Base-by-base conservation (phyloP, 1,140 invertebrate species). In the Geopemphigus sp. region DNA sequence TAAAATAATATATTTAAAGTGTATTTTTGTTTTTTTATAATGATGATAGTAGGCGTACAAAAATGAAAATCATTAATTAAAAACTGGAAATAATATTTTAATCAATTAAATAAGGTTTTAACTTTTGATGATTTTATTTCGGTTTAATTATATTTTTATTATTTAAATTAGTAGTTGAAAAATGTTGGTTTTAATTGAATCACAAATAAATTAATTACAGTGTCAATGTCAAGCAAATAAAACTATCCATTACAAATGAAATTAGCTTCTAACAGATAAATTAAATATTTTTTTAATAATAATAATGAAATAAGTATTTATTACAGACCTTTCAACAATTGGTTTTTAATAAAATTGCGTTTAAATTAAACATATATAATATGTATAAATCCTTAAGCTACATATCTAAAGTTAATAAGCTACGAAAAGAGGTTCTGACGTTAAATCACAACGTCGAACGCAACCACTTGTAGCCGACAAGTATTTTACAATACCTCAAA, bases 401-500 rank as follows among this genome's bases (percentile, higher is more conserved):
- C 4, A 1, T 22, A 56, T 56, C n/a, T 56, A 56, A 19, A 54
- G 53, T 4, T 17, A 56, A 6, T 22, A 22, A 4, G n/a, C 19
- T 56, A 19, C 5, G n/a, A 19, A 0, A 19, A 15, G 17, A 22
- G 15, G 50, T 3, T 54, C n/a, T 19, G 53, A 45, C 29, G 3
- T 56, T 76, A 12, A 76, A 57, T 57, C 72, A 59, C 19, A 47
- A 76, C 29, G 19, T 39, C 32, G 72, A 47, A 39, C 32, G 32
- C 54, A 45, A 59, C 72, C 54, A 76, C 54, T 59, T 76, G 72
- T 76, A 76, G 32, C 29, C 32, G 56, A 59, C 53, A 22, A 76
- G 29, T 59, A 39, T 59, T 72, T 53, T 29, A 53, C 24, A 72
- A 54, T 72, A 72, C 68, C 47, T 54, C 24, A 47, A 47, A 63